These are phyloP conservation scores for Grapholita molesta DNA, from an alignment of 1,140 invertebrate species.

Conservation along the genomic window DNA sequence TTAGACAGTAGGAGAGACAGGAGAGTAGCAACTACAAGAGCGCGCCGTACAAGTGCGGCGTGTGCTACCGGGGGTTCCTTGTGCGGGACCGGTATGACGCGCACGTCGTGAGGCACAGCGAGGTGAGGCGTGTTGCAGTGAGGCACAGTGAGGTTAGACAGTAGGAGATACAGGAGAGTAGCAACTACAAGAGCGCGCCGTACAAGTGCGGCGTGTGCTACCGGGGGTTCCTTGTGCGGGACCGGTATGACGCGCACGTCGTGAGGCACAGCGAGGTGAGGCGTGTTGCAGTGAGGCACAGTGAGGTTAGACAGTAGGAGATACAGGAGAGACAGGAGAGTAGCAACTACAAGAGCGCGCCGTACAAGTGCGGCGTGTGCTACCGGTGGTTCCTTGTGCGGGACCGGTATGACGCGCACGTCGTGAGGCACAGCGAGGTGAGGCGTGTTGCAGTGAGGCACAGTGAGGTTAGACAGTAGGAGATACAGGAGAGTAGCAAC, in stretches of 20 bases:
- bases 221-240: conserved; percentile 47
- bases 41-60: conserved; percentile 49
- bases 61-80: conserved; percentile 55
- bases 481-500: conserved; percentile 35
- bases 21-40: conserved; percentile 37
- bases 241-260: conserved; percentile 50
- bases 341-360: conserved; percentile 38
- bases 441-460: too few species aligned
- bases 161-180: conserved; percentile 39
- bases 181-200: conserved; percentile 40
- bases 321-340: conserved; percentile 45
- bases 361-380: conserved; percentile 51
- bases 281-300: background rate
- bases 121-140: too few species aligned
- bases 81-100: conserved; percentile 49
- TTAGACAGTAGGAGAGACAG: conserved; percentile 43
- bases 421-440: conserved; percentile 45
- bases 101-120: conserved; percentile 46
- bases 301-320: conserved; percentile 34
- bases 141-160: conserved; percentile 49
- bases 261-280: conserved; percentile 52
- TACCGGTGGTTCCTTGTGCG: conserved; percentile 51
- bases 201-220: conserved; percentile 54
- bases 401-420: conserved; percentile 52
- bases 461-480: conserved; percentile 44